These are phyloP conservation scores for Drosophila koepferae DNA, from an alignment of 2,888 invertebrate species.

Conservation along the genomic window DNA sequence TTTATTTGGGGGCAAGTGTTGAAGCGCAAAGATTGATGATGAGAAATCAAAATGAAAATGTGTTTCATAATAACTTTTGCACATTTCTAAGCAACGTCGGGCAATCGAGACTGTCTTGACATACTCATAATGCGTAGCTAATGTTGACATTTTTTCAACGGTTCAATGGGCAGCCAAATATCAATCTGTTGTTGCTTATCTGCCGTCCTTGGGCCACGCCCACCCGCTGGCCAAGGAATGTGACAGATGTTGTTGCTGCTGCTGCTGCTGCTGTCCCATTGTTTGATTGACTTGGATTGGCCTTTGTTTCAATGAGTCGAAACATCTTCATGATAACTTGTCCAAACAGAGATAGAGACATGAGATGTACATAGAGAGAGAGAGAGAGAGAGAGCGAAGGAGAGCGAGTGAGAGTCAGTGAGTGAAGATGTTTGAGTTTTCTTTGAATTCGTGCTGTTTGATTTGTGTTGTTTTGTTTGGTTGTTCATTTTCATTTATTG, in stretches of 20 bases:
- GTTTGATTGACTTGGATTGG: constrained; percentile 75
- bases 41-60: constrained; percentile 47
- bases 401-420: neutral
- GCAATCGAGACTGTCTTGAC: constrained; percentile 34
- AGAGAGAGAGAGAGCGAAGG: neutral
- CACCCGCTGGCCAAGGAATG: constrained; percentile 46
- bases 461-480: constrained; percentile 39
- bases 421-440: neutral
- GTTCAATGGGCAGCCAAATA: constrained; percentile 73
- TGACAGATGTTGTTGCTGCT: constrained; percentile 10
- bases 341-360: constrained; percentile 53
- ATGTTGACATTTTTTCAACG: constrained; percentile 77
- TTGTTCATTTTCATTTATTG: constrained; percentile 57
- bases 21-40: constrained; percentile 83
- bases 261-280: constrained; percentile 50
- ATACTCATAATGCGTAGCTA: constrained; percentile 67
- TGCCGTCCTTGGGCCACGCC: constrained; percentile 12
- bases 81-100: constrained; percentile 19
- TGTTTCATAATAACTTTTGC: constrained; percentile 48
- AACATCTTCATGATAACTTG: constrained; percentile 76
- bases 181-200: constrained; percentile 63
- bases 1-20: constrained; percentile 63
- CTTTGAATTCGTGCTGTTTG: constrained; percentile 51
- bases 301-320: constrained; percentile 78
- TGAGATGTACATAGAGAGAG: neutral